Conservation (phyloP, 2,888 invertebrate species). For the Neoascia interrupta region DNA sequence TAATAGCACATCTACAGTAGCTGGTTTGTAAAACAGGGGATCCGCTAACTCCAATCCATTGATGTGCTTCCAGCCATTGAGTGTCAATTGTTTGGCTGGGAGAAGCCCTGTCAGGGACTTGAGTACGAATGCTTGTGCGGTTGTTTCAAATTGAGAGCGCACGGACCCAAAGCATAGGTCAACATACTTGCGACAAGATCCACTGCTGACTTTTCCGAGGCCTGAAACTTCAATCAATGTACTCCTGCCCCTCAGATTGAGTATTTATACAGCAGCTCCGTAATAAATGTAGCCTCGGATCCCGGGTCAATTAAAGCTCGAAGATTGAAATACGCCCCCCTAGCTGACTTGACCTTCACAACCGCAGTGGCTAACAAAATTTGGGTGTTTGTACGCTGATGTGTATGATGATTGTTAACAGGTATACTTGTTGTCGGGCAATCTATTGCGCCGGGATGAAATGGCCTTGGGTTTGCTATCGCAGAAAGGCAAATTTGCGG, state of each 20-base stretch:
- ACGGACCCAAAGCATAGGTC: not conserved
- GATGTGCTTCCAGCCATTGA: slow-evolving; percentile 3
- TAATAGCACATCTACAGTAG: slow-evolving; percentile 1
- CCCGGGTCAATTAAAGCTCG: not conserved
- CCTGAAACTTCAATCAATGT: not conserved
- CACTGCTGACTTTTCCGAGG: not conserved
- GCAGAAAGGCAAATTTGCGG: not conserved
- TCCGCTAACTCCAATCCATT: slow-evolving; percentile 6
- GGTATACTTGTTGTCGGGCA: not conserved
- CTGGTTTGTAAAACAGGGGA: not conserved
- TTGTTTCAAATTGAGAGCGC: not conserved
- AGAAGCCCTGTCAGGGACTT: slow-evolving; percentile 1
- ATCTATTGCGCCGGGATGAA: too few species aligned
- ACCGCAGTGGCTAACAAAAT: too few species aligned
- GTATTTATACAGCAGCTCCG: too few species aligned
- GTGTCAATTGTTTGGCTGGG: not conserved
- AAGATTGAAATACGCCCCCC: too few species aligned
- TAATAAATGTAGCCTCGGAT: not conserved
- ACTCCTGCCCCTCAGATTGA: not conserved
- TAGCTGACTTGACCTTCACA: too few species aligned
- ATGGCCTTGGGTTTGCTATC: not conserved
- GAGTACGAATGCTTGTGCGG: not conserved
- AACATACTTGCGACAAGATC: not conserved
- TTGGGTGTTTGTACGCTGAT: not conserved
- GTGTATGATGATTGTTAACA: not conserved